These are phyloP conservation scores for Fopius arisanus DNA, from an alignment of 1,140 invertebrate genomes.

Conservation along the genomic window DNA sequence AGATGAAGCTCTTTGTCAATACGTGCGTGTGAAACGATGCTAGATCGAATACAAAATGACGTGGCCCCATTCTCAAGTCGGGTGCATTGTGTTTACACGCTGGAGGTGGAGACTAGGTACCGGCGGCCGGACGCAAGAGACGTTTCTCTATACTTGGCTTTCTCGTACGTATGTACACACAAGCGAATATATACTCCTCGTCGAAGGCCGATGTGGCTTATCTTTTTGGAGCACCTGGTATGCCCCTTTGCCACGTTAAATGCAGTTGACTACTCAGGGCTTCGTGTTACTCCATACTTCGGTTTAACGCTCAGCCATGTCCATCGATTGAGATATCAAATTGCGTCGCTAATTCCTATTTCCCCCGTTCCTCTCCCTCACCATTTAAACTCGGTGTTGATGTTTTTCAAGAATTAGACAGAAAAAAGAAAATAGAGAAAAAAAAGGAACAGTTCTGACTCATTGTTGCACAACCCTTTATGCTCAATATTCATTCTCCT, in stretches of 20 bases:
- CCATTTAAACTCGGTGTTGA: background rate
- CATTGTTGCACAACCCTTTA: background rate
- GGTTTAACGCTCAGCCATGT: background rate
- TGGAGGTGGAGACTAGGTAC: background rate
- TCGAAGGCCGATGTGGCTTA: constrained; percentile 35
- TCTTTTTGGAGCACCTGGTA: constrained; percentile 48
- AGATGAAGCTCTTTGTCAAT: constrained; percentile 14
- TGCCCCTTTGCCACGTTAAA: constrained; percentile 12
- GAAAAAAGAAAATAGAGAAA: too few relatives aligned
- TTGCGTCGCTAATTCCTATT: background rate
- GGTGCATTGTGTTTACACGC: background rate
- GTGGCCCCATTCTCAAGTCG: constrained; percentile 25
- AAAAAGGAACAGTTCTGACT: background rate
- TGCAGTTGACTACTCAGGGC: background rate
- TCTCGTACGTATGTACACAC: background rate
- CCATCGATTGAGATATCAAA: background rate
- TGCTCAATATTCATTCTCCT: background rate
- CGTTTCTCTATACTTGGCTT: constrained; percentile 14
- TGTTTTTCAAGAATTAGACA: too few relatives aligned
- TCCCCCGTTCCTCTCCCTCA: background rate
- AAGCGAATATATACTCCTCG: background rate
- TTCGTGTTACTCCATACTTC: background rate
- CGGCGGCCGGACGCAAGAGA: constrained; percentile 25
- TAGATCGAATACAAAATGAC: constrained; percentile 27
- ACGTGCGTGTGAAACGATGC: constrained; percentile 27